Conservation (phyloP, 2,888 invertebrate genomes). For the Epinotia demarniana region DNA sequence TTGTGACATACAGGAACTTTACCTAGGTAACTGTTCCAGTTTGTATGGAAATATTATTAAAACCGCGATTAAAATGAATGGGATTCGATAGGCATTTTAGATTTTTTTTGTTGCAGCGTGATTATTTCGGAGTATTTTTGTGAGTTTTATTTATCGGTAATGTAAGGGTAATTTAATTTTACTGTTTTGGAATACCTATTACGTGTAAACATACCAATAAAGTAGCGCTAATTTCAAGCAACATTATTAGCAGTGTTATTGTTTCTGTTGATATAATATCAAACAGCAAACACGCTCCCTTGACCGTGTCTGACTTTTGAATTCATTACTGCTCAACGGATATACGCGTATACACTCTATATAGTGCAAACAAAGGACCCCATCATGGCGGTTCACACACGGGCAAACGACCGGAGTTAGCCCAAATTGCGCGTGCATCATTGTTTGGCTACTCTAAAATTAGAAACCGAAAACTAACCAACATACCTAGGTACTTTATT, state of each 20-base stretch:
- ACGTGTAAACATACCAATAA: background rate
- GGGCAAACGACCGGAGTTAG: constrained; percentile 33
- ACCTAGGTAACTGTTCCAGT: no score
- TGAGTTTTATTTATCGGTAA: no score
- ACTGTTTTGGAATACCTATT: no score
- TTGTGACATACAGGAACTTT: constrained; percentile 6
- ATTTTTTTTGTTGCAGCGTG: no score
- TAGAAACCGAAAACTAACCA: constrained; percentile 19
- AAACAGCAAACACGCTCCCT: constrained; percentile 8
- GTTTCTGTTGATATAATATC: background rate
- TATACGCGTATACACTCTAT: constrained; percentile 23
- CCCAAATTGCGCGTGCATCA: constrained; percentile 31
- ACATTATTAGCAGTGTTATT: background rate
- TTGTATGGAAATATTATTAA: no score
- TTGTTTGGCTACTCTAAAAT: constrained; percentile 31
- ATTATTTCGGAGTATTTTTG: no score
- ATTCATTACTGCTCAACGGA: constrained; percentile 23
- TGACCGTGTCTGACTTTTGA: constrained; percentile 35
- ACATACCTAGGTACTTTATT: background rate
- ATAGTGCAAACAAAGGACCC: constrained; percentile 41
- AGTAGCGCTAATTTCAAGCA: background rate
- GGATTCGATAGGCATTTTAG: no score
- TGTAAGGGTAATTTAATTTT: no score
- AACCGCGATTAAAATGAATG: no score
- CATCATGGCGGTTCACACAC: constrained; percentile 28